phyloP scores from a whole-genome alignment of 2,888 invertebrate species.

The Nymphalis urticae region DNA sequence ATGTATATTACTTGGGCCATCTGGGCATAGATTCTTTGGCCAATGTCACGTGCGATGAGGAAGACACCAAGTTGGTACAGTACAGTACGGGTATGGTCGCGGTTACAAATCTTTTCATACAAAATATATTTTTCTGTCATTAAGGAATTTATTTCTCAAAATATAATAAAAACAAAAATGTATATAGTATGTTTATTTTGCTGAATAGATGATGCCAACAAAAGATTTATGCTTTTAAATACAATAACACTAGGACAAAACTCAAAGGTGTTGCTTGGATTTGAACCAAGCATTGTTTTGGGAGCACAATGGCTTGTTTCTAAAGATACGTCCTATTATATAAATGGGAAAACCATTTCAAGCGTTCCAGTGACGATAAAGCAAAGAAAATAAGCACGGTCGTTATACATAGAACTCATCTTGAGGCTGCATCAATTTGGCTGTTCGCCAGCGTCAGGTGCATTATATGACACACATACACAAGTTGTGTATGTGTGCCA shows the following conservation, averaged over 20 bases:
- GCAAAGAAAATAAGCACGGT: constrained; percentile 12
- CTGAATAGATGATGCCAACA: background rate
- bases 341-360: constrained; percentile 4
- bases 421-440: constrained; percentile 15
- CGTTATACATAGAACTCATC: constrained; percentile 15
- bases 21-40: no score
- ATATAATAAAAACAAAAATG: no score
- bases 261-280: background rate
- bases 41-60: no score
- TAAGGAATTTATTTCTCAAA: no score
- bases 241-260: background rate
- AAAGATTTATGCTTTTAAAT: background rate
- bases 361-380: constrained; percentile 5
- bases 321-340: constrained; percentile 1
- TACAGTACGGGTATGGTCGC: no score
- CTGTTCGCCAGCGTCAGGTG: constrained; percentile 16
- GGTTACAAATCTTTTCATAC: no score
- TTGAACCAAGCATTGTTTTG: background rate
- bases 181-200: no score
- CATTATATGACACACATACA: background rate
- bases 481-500: background rate
- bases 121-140: no score
- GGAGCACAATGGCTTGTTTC: background rate
- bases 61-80: no score
- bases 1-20: no score